phyloP scores from a whole-genome alignment of 1,140 invertebrate genomes.

The Eciton burchellii region DNA sequence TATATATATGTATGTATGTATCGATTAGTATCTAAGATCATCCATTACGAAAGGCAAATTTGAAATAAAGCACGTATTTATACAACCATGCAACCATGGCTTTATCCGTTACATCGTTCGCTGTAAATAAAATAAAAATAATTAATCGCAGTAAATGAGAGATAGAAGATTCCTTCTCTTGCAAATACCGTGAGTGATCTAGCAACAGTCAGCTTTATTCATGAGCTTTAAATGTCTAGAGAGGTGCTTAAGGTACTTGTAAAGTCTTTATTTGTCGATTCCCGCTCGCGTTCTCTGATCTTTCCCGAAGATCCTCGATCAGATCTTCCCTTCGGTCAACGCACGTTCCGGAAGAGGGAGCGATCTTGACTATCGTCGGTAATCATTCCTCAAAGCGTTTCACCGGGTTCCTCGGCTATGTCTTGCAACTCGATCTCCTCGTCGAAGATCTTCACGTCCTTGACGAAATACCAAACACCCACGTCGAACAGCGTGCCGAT shows the following conservation, averaged over 20 bases:
- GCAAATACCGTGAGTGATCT: conserved; percentile 44
- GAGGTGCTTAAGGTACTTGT: conserved; percentile 81
- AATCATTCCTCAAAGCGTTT: conserved; percentile 75
- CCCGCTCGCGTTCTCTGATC: conserved; percentile 50
- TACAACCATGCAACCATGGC: not conserved
- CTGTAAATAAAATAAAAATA: conserved; percentile 28
- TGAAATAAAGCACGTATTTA: conserved; percentile 7
- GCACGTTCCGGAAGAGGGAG: conserved; percentile 42
- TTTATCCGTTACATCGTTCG: not conserved
- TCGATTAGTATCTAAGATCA: not conserved
- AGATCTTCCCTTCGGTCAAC: conserved; percentile 41
- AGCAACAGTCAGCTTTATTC: conserved; percentile 60
- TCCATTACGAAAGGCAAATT: not conserved
- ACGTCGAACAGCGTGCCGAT: conserved; percentile 89
- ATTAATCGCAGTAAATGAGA: conserved; percentile 31
- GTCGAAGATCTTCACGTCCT: conserved; percentile 90
- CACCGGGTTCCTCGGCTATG: conserved; percentile 82
- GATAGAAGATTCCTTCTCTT: conserved; percentile 10
- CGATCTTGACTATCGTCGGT: conserved; percentile 46
- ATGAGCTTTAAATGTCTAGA: conserved; percentile 72
- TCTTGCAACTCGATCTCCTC: conserved; percentile 87
- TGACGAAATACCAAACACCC: conserved; percentile 89
- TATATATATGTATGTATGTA: not conserved
- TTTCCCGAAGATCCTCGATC: conserved; percentile 42
- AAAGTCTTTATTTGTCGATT: conserved; percentile 78